Evolutionary conservation across 2,113 vertebrate species (phyloP).

Genomic region (Cryptotis parvus): DNA sequence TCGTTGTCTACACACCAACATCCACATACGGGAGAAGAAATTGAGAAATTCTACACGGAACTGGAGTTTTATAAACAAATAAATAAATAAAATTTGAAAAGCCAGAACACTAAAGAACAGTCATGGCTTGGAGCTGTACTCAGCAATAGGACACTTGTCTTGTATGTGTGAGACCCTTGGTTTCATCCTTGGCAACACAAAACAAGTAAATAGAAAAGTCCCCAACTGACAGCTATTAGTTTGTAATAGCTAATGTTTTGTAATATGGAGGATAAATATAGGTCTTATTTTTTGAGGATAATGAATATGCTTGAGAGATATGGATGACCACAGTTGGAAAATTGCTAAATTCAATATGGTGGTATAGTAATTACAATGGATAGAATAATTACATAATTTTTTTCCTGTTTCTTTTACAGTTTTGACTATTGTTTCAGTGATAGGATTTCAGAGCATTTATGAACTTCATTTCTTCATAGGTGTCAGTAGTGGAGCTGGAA

Average conservation of each 20-base stretch:
- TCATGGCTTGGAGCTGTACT: no score
- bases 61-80: no score
- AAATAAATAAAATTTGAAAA: no score
- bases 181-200: no score
- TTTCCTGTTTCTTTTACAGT: constrained; percentile 14
- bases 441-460: constrained; percentile 16
- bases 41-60: no score
- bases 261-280: constrained; percentile 41
- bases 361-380: constrained; percentile 29
- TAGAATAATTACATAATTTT: constrained; percentile 45
- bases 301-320: constrained; percentile 58
- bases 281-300: constrained; percentile 38
- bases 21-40: no score
- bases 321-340: constrained; percentile 32
- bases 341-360: constrained; percentile 51
- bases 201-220: background rate
- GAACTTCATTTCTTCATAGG: constrained; percentile 38
- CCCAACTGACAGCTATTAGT: no score
- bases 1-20: no score
- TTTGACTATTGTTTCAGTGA: constrained; percentile 37
- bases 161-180: no score
- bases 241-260: constrained; percentile 43
- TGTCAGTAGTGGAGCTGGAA: constrained; percentile 1
- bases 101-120: no score
- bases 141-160: no score